Evolutionary conservation across 2,113 vertebrate species (phyloP).

Genomic region (Ellobius talpinus): DNA sequence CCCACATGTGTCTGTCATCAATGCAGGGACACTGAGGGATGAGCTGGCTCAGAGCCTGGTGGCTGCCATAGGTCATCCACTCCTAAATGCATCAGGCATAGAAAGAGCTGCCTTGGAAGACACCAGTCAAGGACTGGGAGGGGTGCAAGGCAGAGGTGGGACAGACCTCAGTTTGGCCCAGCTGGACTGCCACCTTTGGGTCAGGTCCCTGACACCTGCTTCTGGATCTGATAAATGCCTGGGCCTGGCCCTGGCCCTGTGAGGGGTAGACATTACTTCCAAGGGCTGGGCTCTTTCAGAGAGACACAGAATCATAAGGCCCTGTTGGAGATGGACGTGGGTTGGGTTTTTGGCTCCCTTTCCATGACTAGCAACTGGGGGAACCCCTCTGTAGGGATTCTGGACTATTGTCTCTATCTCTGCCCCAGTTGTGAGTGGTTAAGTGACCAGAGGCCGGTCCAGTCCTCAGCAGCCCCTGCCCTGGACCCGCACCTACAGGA

Average conservation of each 20-base stretch:
- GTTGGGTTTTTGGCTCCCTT: not conserved
- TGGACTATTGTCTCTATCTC: not conserved
- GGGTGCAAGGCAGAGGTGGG: not conserved
- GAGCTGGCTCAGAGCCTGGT: not conserved
- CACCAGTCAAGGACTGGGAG: not conserved
- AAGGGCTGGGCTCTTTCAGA: not conserved
- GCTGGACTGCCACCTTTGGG: not conserved
- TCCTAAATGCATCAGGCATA: not conserved
- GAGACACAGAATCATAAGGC: not conserved
- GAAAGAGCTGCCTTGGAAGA: no score
- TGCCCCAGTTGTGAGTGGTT: not conserved
- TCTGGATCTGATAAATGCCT: not conserved
- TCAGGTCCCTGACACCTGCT: not conserved
- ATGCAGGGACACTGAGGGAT: not conserved
- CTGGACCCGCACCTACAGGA: rapidly evolving
- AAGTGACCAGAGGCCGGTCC: rapidly evolving
- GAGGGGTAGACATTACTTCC: not conserved
- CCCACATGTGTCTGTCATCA: not conserved
- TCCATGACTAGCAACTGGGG: not conserved
- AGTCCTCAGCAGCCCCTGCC: not conserved
- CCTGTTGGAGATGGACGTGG: not conserved
- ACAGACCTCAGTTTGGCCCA: not conserved
- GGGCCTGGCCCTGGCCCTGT: not conserved
- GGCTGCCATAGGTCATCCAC: not conserved
- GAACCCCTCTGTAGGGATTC: rapidly evolving